Conservation (phyloP, 2,797 vertebrate genomes). For the Rhodeus uyekii region DNA sequence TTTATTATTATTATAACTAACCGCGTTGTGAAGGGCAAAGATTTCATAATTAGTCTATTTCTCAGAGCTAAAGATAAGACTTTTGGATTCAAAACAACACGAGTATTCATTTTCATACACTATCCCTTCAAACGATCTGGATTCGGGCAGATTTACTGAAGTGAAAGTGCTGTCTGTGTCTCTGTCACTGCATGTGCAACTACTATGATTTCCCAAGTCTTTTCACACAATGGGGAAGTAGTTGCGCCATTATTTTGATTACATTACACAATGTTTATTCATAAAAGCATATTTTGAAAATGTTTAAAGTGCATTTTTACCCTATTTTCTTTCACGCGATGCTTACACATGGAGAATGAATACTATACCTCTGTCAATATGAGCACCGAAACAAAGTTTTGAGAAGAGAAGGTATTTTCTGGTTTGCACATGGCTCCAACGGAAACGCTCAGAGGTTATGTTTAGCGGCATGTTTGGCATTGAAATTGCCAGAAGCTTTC, state of each 20-base stretch:
- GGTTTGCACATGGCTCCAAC: neutral
- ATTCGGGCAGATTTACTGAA: neutral
- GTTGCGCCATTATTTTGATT: neutral
- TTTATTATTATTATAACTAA: no score
- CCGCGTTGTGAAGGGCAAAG: no score
- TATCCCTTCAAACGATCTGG: neutral
- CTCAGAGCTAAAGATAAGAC: neutral
- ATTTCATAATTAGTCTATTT: neutral
- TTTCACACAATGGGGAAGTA: neutral
- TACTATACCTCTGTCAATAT: neutral
- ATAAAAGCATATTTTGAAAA: neutral
- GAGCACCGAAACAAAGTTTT: neutral
- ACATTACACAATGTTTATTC: neutral
- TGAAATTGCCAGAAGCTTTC: conserved; percentile 10
- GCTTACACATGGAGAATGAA: neutral
- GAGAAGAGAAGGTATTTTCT: neutral
- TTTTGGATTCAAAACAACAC: neutral
- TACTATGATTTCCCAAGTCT: neutral
- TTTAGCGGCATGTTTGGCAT: neutral
- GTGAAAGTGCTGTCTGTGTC: neutral
- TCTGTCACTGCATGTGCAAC: neutral
- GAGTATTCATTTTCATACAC: neutral
- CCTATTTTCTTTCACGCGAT: neutral
- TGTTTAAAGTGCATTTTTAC: neutral
- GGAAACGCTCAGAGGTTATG: conserved; percentile 1